Evolutionary conservation across 2,797 vertebrate genomes (phyloP), one percentile per base, ranked within the genome.

Genomic region (Arnoldichthys spilopterus): DNA sequence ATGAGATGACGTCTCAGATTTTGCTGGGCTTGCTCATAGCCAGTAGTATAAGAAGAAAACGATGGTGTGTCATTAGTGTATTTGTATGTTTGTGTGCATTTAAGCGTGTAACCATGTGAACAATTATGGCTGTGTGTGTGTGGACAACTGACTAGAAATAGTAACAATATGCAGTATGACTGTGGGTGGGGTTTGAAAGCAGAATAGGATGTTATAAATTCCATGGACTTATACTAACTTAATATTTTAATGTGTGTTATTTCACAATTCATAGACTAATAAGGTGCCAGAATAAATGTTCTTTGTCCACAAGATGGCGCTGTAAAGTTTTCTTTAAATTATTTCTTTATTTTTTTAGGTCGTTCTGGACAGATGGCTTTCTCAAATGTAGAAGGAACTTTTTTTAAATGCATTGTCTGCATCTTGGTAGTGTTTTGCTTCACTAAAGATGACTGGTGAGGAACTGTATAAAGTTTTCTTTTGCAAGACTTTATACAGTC

Each of bases 131-230:
- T 43, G 24, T 68, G 74, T 58, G 24, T 66, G 30, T 68, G 32
- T 66, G 68, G 54, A 24, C 51, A 64, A 61, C 28, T 53, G 49
- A n/a, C 49, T 53, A 20, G 49, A 5, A 53, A 53, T 56, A 9
- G 24, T 54, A n/a, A 63, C 43, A 18, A 43, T 24, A 64, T 75
- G 78, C 78, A 74, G 20, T 70, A 43, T 80, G 45, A 63, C 49
- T 71, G 47, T 71, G 62, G 67, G 74, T 58, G 67, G 58, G 37
- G 73, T 47, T 49, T 28, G 15, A 72, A 56, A 70, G 13, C 56
- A 22, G 45, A 5, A 26, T 22, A 61, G 54, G 58, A 49, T 49
- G 37, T 18, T 34, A 43, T 49, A n/a, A 15, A 30, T n/a, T 28
- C n/a, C 28, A 13, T 16, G 13, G 12, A 3, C 3, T 37, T 37